phyloP scores from a whole-genome alignment of 2,888 invertebrate species.

The Didymodactylos carnosus region DNA sequence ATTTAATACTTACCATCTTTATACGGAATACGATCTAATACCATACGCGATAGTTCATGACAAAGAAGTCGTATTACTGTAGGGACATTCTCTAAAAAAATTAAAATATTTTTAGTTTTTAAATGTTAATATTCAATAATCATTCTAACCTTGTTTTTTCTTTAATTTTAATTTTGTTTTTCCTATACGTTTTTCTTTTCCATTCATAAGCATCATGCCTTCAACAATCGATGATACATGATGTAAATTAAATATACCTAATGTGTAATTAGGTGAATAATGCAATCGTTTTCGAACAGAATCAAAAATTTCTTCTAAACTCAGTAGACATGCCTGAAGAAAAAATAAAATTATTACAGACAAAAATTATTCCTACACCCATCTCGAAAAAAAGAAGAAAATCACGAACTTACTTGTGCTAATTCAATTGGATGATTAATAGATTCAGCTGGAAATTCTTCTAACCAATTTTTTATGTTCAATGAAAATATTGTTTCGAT shows the following conservation, averaged over 20 bases:
- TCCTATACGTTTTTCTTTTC: not conserved
- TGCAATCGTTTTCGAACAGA: not conserved
- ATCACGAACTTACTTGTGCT: constrained; percentile 21
- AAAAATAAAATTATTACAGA: too few relatives aligned
- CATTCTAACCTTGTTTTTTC: too few relatives aligned
- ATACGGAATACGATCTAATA: not conserved
- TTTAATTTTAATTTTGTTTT: not conserved
- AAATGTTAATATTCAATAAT: too few relatives aligned
- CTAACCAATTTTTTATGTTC: constrained; percentile 22
- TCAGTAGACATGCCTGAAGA: not conserved
- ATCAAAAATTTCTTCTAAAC: not conserved
- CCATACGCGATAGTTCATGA: not conserved
- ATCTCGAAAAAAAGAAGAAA: too few relatives aligned
- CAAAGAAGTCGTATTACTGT: not conserved
- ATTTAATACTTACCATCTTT: not conserved
- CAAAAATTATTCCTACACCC: too few relatives aligned
- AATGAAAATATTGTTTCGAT: not conserved
- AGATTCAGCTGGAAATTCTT: constrained; percentile 29
- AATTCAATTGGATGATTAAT: constrained; percentile 29
- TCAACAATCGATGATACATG: not conserved
- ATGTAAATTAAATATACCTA: too few relatives aligned
- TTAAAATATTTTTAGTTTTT: too few relatives aligned
- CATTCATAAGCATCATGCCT: not conserved
- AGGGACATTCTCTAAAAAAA: not conserved
- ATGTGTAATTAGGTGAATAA: not conserved